These are phyloP conservation scores for Gonioctena quinquepunctata DNA, from an alignment of 1,140 invertebrate species.

Conservation along the genomic window DNA sequence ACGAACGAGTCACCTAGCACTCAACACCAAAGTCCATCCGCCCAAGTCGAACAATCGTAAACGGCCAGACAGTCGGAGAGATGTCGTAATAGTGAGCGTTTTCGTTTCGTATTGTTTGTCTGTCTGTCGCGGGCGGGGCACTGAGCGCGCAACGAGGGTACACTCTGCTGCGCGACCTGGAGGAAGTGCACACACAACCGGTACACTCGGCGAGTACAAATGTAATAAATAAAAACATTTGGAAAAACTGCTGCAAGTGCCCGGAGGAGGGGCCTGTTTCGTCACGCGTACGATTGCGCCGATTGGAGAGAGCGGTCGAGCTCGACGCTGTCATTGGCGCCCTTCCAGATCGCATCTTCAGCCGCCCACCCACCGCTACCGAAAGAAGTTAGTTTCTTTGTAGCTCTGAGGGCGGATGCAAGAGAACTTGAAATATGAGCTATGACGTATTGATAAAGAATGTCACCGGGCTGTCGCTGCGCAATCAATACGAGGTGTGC, in stretches of 20 bases:
- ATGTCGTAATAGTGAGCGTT: slow-evolving; percentile 44
- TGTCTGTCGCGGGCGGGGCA: slow-evolving; percentile 52
- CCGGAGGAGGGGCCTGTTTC: slow-evolving; percentile 41
- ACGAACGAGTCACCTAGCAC: slow-evolving; percentile 24
- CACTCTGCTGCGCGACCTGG: slow-evolving; percentile 44
- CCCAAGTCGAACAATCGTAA: slow-evolving; percentile 30
- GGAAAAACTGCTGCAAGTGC: slow-evolving; percentile 56
- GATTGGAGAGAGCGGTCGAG: slow-evolving; percentile 48
- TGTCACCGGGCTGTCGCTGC: slow-evolving; percentile 63
- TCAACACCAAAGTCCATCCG: slow-evolving; percentile 43
- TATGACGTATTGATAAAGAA: slow-evolving; percentile 65
- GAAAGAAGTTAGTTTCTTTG: slow-evolving; percentile 56
- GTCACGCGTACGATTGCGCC: slow-evolving; percentile 27
- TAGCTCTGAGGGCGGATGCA: slow-evolving; percentile 55
- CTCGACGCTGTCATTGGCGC: slow-evolving; percentile 53
- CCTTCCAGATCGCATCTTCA: slow-evolving; percentile 36
- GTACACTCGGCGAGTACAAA: slow-evolving; percentile 65
- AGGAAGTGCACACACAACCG: slow-evolving; percentile 62
- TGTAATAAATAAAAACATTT: slow-evolving; percentile 71
- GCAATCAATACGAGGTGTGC: slow-evolving; percentile 55
- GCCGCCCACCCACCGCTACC: slow-evolving; percentile 46
- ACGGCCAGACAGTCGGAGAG: slow-evolving; percentile 41
- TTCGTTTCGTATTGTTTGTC: slow-evolving; percentile 49
- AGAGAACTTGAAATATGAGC: slow-evolving; percentile 57
- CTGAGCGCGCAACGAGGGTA: slow-evolving; percentile 55